Conservation (phyloP, 1,140 invertebrate genomes). For the Schmidtea mediterranea region DNA sequence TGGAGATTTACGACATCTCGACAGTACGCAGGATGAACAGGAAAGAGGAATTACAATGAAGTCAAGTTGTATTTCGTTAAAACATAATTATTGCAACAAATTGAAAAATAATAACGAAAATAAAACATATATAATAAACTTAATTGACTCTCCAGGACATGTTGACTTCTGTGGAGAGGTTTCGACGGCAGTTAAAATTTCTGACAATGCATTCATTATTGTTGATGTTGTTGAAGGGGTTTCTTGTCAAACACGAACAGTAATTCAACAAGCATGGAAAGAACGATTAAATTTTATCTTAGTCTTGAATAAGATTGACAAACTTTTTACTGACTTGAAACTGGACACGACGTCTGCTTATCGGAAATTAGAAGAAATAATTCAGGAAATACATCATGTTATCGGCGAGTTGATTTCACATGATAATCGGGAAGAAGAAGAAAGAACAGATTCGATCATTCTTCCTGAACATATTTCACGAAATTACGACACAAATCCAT, state of each 20-base stretch:
- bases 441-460: too few relatives aligned
- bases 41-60: slow-evolving; percentile 96
- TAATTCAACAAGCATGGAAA: slow-evolving; percentile 85
- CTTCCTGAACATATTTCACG: too few relatives aligned
- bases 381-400: slow-evolving; percentile 98
- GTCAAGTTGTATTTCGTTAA: slow-evolving; percentile 65
- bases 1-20: slow-evolving; percentile 56
- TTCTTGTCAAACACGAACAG: slow-evolving; percentile 66
- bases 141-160: slow-evolving; percentile 95
- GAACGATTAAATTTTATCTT: slow-evolving; percentile 94
- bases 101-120: slow-evolving; percentile 20
- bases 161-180: slow-evolving; percentile 95
- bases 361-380: slow-evolving; percentile 96
- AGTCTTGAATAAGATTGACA: slow-evolving; percentile 99
- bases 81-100: slow-evolving; percentile 3
- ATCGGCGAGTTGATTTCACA: slow-evolving; percentile 37
- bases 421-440: background rate
- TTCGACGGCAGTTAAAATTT: slow-evolving; percentile 86
- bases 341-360: slow-evolving; percentile 72
- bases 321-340: slow-evolving; percentile 74
- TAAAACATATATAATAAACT: slow-evolving; percentile 83
- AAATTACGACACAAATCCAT: too few relatives aligned
- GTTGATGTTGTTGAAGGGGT: slow-evolving; percentile 71
- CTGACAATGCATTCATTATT: slow-evolving; percentile 88
- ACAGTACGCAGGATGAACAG: slow-evolving; percentile 81